Base-by-base conservation (phyloP, 2,113 vertebrate species). In the Clarias gariepinus region DNA sequence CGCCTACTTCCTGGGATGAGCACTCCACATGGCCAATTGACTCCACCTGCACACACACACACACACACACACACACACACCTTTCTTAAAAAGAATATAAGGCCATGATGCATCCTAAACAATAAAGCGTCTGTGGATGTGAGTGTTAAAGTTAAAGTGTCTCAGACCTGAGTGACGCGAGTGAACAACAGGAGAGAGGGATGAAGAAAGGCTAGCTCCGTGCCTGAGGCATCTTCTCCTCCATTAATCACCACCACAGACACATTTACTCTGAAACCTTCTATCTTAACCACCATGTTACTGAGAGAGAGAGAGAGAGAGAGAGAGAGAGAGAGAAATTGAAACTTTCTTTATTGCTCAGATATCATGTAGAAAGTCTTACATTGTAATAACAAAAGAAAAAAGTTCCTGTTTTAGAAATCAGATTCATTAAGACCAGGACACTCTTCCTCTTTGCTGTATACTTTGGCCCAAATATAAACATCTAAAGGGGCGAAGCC, bases 161-260 rank as follows among this genome's bases (percentile, higher is more conserved):
- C 8, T 58, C 87, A 68, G 53, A 92, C 91, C 88, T 28, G 64
- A 60, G 36, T 87, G 81, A 89, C 61, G 1, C 11, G 71, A 19
- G 78, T 77, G 55, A 88, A 91, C n/a, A 88, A 85, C 19, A 92
- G 79, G 4, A 81, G 47, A 33, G 87, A 82, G 16, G 89, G 90
- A 82, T 86, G 85, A 64, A 55, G 3, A 60, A 92, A 61, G 6
- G 25, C 60, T 57, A 92, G 82, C 33, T 82, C 73, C 25, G 41
- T 79, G 21, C 84, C 85, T 25, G 77, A 64, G 11, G 90, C 69
- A 25, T 92, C 91, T 81, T 92, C 91, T 83, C 90, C 91, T 3
- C 80, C 47, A 85, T 92, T 92, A 30, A 60, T 25, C 73, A 92
- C 78, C 3, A 64, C 52, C 61, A 89, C 89, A 25, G 52, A 61